Conservation (phyloP, 2,888 invertebrate species). For the Rhamphomyia laevipes region DNA sequence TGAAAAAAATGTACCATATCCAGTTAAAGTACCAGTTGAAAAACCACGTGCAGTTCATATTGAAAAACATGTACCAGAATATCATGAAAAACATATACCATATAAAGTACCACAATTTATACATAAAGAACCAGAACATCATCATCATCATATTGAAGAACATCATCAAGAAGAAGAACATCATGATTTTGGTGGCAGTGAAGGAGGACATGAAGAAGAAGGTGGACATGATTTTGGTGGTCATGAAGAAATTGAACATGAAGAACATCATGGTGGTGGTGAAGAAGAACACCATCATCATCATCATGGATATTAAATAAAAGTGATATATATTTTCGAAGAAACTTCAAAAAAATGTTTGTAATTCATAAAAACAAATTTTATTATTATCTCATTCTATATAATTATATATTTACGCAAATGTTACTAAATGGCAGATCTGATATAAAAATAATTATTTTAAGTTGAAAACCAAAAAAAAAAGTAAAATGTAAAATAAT, state of each 20-base stretch:
- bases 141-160: constrained; percentile 24
- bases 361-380: too few relatives aligned
- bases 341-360: too few relatives aligned
- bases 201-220: constrained; percentile 41
- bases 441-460: neutral
- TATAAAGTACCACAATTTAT: constrained; percentile 59
- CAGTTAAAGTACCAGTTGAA: constrained; percentile 55
- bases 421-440: too few relatives aligned
- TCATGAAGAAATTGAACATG: constrained; percentile 6
- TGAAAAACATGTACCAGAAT: constrained; percentile 54
- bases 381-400: too few relatives aligned
- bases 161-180: constrained; percentile 13
- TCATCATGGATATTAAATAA: neutral
- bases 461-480: constrained; percentile 1
- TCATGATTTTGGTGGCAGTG: constrained; percentile 27
- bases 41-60: constrained; percentile 63
- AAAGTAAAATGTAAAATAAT: constrained; percentile 7
- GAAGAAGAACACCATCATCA: constrained; percentile 18
- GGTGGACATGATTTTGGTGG: constrained; percentile 33
- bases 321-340: too few relatives aligned
- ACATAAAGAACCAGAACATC: constrained; percentile 40
- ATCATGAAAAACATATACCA: constrained; percentile 48
- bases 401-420: too few relatives aligned
- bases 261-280: constrained; percentile 16
- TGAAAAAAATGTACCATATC: constrained; percentile 57